Evolutionary conservation across 1,140 invertebrate genomes (phyloP).

Genomic region (Paramacrobiotus metropolitanus): DNA sequence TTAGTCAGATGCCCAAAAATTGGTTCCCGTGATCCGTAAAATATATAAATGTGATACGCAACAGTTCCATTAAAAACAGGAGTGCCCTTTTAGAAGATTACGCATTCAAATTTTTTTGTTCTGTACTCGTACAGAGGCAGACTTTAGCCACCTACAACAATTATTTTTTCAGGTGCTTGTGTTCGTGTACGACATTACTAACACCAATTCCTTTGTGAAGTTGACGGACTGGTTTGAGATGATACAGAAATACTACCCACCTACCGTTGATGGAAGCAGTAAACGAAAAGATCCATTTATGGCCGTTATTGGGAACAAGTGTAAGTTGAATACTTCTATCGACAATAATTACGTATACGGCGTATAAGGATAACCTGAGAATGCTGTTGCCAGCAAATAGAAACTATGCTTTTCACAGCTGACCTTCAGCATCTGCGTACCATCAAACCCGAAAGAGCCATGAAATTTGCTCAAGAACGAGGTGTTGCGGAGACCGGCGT

Average conservation of each 20-base stretch:
- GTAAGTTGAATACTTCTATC: neutral
- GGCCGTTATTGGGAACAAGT: neutral
- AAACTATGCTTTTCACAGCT: neutral
- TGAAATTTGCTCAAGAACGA: neutral
- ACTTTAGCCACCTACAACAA: neutral
- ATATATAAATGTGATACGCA: too few relatives aligned
- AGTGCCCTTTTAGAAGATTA: too few relatives aligned
- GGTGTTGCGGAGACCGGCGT: neutral
- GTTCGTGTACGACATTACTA: conserved; percentile 3
- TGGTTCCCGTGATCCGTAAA: too few relatives aligned
- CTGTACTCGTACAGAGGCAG: neutral
- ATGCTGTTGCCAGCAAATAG: too few relatives aligned
- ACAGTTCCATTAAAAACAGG: too few relatives aligned
- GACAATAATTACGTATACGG: neutral
- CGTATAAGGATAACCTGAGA: too few relatives aligned
- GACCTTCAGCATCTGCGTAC: neutral
- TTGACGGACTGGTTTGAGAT: neutral
- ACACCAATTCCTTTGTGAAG: neutral
- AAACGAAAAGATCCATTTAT: neutral
- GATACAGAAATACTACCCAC: neutral
- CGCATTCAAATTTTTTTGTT: too few relatives aligned
- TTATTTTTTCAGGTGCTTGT: neutral
- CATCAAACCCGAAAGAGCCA: neutral
- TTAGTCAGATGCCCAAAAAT: too few relatives aligned
- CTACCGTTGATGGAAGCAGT: neutral